Evolutionary conservation across 1,140 invertebrate genomes (phyloP).

Genomic region (Caenorhabditis briggsae): DNA sequence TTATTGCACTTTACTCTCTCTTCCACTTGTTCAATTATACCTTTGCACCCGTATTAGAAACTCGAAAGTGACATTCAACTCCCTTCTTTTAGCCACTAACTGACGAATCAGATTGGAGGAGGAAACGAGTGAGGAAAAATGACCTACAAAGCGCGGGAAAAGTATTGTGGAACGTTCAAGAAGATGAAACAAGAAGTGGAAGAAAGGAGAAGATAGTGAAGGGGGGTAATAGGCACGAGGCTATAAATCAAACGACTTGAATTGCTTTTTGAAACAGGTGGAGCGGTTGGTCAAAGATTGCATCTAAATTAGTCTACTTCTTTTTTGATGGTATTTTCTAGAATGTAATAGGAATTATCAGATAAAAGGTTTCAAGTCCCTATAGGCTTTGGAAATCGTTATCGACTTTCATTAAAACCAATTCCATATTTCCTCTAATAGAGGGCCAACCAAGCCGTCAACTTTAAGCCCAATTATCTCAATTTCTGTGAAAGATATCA

Average conservation of each 20-base stretch:
- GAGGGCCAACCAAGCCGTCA: no score
- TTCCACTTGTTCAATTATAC: constrained; percentile 20
- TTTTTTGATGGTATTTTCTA: no score
- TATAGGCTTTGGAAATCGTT: no score
- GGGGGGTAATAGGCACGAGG: not conserved
- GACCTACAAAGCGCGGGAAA: not conserved
- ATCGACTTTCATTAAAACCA: no score
- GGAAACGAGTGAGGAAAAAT: not conserved
- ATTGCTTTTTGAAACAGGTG: not conserved
- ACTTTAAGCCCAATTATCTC: no score
- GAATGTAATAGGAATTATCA: no score
- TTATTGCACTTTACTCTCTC: constrained; percentile 10
- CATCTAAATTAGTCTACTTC: not conserved
- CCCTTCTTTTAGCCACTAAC: not conserved
- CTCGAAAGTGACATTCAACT: not conserved
- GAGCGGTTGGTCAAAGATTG: not conserved
- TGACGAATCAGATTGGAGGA: not conserved
- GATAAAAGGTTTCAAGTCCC: no score
- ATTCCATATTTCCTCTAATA: no score
- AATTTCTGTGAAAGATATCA: no score
- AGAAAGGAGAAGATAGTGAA: not conserved
- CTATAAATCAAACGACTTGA: constrained; percentile 28
- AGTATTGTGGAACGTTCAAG: not conserved
- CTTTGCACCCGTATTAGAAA: not conserved
- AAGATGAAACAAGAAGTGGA: constrained; percentile 10